Base-by-base conservation (phyloP, 2,797 vertebrate species). In the Pelodytes ibericus region DNA sequence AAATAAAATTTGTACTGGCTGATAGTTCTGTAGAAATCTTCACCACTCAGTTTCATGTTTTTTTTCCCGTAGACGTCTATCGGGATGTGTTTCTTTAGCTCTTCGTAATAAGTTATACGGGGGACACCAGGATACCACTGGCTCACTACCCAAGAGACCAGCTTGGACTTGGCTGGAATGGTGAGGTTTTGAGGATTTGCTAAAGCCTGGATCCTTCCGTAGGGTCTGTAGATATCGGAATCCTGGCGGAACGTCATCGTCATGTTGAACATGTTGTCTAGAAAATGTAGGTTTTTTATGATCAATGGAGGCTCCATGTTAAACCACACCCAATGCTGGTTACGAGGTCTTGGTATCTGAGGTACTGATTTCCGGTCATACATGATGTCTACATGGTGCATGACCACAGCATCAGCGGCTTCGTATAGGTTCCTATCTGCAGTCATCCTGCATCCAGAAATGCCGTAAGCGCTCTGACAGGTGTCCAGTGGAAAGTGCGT, bases 1-100 rank as follows among this genome's bases (percentile, higher is more conserved):
- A 74, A 25, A 20, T 74, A 74, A 36, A 74, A 74, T 66, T 74
- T 74, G n/a, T 66, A 74, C 20, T 74, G 49, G n/a, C 61, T 44
- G 20, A 74, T 58, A 7, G 72, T 74, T 2, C 26, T 41, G 6
- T 66, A 15, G 36, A 74, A 30, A 29, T 58, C n/a, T 0, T 24
- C 51, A 4, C 18, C n/a, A 6, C 3, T 24, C 26, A 74, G 33
- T 25, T 16, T 27, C 13, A 26, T 65, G 26, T 74, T 33, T 31
- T 10, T 18, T 56, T 29, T 24, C 15, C 72, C 62, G 47, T 66
- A 74, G 30, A 74, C 15, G 56, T 74, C 72, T 16, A 74, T 39
- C 6, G 49, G 20, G 25, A 74, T 22, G 36, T 74, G 16, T 56
- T 74, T 74, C n/a, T 47, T 57, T 13, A 74, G 31, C 47, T 66